A percentile compares a stretch with the other conserved stretches of the same genome.
These are phyloP conservation scores for Malacoctenus gilli DNA, from an alignment of 2,797 vertebrate genomes.

Conservation along the genomic window DNA sequence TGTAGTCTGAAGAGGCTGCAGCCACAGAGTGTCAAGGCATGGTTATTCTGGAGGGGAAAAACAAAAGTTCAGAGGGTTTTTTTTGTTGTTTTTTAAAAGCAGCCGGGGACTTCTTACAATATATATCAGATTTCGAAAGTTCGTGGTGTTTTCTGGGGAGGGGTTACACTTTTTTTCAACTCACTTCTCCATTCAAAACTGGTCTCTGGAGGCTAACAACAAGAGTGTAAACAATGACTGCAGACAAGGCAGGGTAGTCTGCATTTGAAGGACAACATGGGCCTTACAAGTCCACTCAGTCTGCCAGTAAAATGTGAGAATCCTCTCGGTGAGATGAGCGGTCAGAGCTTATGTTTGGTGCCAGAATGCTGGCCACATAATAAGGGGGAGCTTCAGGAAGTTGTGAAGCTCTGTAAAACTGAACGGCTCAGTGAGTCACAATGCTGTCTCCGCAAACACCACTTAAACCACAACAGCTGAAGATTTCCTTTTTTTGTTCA, in stretches of 20 bases:
- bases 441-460: constrained; percentile 70
- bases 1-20: constrained; percentile 52
- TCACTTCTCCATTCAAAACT: constrained; percentile 26
- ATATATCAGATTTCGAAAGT: constrained; percentile 59
- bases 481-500: constrained; percentile 62
- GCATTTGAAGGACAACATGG: constrained; percentile 55
- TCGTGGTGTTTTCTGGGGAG: constrained; percentile 45
- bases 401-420: constrained; percentile 75
- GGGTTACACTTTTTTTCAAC: constrained; percentile 47
- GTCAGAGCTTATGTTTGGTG: constrained; percentile 68
- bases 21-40: constrained; percentile 50
- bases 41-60: constrained; percentile 67
- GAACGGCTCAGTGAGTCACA: constrained; percentile 77
- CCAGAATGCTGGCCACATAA: constrained; percentile 67
- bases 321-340: constrained; percentile 52
- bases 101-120: constrained; percentile 61
- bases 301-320: constrained; percentile 72
- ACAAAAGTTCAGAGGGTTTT: constrained; percentile 49
- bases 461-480: constrained; percentile 73
- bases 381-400: constrained; percentile 72
- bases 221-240: constrained; percentile 62
- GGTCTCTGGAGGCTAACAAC: constrained; percentile 35
- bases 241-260: constrained; percentile 35
- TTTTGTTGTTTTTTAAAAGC: constrained; percentile 40
- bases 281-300: constrained; percentile 43